These are phyloP conservation scores for Chrysotoxum bicinctum DNA, from an alignment of 2,888 invertebrate genomes.

Conservation along the genomic window DNA sequence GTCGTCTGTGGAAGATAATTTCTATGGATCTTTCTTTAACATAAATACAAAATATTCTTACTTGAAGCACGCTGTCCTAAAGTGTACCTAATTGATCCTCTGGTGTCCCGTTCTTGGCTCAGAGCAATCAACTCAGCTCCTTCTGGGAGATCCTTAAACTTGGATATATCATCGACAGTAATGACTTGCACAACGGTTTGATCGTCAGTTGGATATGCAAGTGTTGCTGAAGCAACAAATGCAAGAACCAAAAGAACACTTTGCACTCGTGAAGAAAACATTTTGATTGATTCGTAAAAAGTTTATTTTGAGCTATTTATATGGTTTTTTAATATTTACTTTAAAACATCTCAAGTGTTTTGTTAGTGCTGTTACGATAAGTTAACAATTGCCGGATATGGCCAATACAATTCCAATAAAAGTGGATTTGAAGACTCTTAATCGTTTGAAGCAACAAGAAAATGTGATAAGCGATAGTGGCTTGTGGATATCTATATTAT, in stretches of 20 bases:
- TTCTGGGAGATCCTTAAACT: not conserved
- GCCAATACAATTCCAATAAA: not conserved
- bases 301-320: not conserved
- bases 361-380: not conserved
- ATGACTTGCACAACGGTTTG: not conserved
- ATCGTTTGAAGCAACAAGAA: not conserved
- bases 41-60: not conserved
- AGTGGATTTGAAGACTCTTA: not conserved
- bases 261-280: not conserved
- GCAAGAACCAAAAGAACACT: not conserved
- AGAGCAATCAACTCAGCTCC: not conserved
- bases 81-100: not conserved
- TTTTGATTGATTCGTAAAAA: not conserved
- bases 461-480: not conserved
- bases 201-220: not conserved
- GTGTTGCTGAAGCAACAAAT: not conserved
- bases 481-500: no score
- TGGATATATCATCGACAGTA: not conserved
- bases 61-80: conserved; percentile 28
- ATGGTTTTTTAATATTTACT: not conserved
- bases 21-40: not conserved
- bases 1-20: conserved; percentile 56
- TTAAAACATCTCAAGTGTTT: not conserved
- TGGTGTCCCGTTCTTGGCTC: not conserved
- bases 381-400: not conserved